Conservation (phyloP, 2,113 vertebrate genomes). For the Etheostoma spectabile region DNA sequence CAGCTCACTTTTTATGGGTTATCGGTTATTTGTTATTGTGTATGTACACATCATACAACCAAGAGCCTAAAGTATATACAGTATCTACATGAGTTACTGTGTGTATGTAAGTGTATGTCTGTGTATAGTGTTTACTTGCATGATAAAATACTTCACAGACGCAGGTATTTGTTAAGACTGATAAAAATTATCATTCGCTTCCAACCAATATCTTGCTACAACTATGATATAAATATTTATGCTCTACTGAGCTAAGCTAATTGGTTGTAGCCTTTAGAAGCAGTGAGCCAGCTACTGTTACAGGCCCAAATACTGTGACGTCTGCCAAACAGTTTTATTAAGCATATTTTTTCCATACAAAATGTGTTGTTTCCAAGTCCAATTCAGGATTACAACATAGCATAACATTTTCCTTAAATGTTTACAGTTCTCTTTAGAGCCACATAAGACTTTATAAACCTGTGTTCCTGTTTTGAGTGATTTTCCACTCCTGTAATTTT, state of each 20-base stretch:
- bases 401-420: background rate
- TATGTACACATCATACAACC: background rate
- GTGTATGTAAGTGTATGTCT: background rate
- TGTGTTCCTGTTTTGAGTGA: background rate
- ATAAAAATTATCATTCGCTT: background rate
- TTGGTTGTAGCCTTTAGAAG: background rate
- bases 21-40: conserved; percentile 16
- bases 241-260: background rate
- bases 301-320: background rate
- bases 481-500: conserved; percentile 15
- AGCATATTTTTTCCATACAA: background rate
- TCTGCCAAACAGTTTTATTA: background rate
- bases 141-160: background rate
- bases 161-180: background rate
- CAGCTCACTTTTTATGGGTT: conserved; percentile 25
- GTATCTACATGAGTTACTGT: background rate
- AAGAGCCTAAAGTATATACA: background rate
- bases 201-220: background rate
- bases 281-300: background rate
- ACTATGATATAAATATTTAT: background rate
- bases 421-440: conserved; percentile 20
- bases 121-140: background rate
- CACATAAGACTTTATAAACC: conserved; percentile 5
- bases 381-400: background rate
- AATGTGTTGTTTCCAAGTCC: background rate